These are phyloP conservation scores for Rambutsinella grinnellia DNA, from an alignment of 2,888 invertebrate species.

Conservation along the genomic window DNA sequence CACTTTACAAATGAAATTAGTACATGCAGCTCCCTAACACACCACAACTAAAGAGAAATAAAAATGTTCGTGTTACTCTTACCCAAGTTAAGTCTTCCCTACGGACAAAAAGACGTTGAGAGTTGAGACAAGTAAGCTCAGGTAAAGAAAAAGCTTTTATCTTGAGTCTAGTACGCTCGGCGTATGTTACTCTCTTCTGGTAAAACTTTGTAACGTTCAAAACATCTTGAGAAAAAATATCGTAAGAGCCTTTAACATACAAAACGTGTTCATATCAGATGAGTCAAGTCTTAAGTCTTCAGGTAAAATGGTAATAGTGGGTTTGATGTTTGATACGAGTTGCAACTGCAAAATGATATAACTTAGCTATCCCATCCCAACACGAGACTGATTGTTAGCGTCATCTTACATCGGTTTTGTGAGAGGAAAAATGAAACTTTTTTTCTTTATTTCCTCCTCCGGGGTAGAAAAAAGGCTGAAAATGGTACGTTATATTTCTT, in stretches of 20 bases:
- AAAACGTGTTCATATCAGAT: too few species aligned
- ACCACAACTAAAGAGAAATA: too few species aligned
- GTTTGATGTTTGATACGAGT: too few species aligned
- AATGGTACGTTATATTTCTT: too few species aligned
- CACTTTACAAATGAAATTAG: too few species aligned
- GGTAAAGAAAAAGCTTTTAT: not conserved
- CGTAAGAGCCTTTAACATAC: conserved; percentile 54
- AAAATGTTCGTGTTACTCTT: too few species aligned
- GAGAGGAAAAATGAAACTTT: not conserved
- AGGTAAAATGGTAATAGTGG: too few species aligned
- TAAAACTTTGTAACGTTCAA: not conserved
- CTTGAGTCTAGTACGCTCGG: not conserved
- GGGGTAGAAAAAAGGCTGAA: conserved; percentile 4
- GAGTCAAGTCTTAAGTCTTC: too few species aligned
- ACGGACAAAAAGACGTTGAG: not conserved
- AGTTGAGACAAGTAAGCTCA: not conserved
- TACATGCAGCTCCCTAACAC: too few species aligned
- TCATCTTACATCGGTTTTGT: too few species aligned
- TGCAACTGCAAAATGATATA: too few species aligned
- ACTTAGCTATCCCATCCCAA: not conserved
- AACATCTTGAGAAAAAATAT: conserved; percentile 13
- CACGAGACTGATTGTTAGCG: not conserved
- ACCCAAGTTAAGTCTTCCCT: too few species aligned
- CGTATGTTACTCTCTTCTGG: not conserved
- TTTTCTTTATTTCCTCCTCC: conserved; percentile 6